These are phyloP conservation scores for Drosophila antonietae DNA, from an alignment of 2,888 invertebrate species.

Conservation along the genomic window DNA sequence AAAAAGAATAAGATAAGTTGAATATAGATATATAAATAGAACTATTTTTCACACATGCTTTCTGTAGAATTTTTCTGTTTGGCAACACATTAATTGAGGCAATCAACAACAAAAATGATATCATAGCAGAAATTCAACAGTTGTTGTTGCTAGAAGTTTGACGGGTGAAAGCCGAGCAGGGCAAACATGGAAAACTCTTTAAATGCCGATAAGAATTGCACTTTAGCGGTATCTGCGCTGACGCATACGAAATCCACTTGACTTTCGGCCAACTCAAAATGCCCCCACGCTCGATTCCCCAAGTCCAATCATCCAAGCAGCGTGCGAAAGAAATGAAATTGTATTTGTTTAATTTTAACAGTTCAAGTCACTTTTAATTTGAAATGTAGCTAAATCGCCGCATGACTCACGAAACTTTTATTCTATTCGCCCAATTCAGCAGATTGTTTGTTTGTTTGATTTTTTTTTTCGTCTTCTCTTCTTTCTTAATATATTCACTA, in stretches of 20 bases:
- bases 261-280: conserved; percentile 61
- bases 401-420: conserved; percentile 43
- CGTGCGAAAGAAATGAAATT: conserved; percentile 44
- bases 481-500: conserved; percentile 35
- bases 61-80: conserved; percentile 35
- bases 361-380: conserved; percentile 9
- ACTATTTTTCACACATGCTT: conserved; percentile 61
- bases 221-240: conserved; percentile 42
- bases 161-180: conserved; percentile 24
- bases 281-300: conserved; percentile 28
- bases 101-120: conserved; percentile 56
- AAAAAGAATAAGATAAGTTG: conserved; percentile 40
- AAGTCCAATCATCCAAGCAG: conserved; percentile 30
- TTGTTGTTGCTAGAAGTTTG: neutral
- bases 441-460: conserved; percentile 19
- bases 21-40: conserved; percentile 50
- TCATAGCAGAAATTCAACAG: conserved; percentile 35
- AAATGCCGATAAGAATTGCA: conserved; percentile 49
- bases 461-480: conserved; percentile 6
- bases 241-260: conserved; percentile 62
- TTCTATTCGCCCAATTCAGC: conserved; percentile 23
- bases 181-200: conserved; percentile 27
- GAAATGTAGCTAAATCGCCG: conserved; percentile 22
- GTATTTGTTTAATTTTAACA: conserved; percentile 24
- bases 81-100: conserved; percentile 48